Evolutionary conservation across 2,888 invertebrate genomes (phyloP).

Genomic region (Pogonocherus hispidulus): DNA sequence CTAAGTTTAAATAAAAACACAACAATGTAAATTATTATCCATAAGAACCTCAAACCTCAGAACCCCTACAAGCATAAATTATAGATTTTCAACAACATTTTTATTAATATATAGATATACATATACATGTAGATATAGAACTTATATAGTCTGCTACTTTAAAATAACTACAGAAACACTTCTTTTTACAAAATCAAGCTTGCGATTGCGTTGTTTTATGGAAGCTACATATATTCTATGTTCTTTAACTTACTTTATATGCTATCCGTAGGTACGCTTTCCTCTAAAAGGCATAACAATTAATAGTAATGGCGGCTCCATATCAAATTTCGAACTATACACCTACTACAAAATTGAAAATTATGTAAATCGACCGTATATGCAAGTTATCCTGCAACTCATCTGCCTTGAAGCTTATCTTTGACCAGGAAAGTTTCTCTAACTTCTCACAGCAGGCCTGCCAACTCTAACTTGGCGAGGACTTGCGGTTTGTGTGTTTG

Average conservation of each 20-base stretch:
- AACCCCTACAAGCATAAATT: too few relatives aligned
- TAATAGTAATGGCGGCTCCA: background rate
- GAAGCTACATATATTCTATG: background rate
- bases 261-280: background rate
- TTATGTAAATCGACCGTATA: constrained; percentile 26
- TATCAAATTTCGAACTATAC: background rate
- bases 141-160: too few relatives aligned
- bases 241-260: background rate
- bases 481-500: constrained; percentile 43
- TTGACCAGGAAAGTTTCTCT: constrained; percentile 25
- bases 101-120: too few relatives aligned
- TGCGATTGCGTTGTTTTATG: too few relatives aligned
- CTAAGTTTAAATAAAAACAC: too few relatives aligned
- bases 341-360: constrained; percentile 10
- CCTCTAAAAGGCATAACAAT: background rate
- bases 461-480: constrained; percentile 37
- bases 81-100: too few relatives aligned
- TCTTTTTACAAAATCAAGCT: too few relatives aligned
- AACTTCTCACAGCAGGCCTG: constrained; percentile 27
- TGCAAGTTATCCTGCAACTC: constrained; percentile 23
- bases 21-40: too few relatives aligned
- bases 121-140: too few relatives aligned
- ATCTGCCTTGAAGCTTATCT: constrained; percentile 27
- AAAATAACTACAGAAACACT: too few relatives aligned
- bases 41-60: too few relatives aligned